These are phyloP conservation scores for Drosophila prostipennis DNA, from an alignment of 2,888 invertebrate genomes.

Conservation along the genomic window DNA sequence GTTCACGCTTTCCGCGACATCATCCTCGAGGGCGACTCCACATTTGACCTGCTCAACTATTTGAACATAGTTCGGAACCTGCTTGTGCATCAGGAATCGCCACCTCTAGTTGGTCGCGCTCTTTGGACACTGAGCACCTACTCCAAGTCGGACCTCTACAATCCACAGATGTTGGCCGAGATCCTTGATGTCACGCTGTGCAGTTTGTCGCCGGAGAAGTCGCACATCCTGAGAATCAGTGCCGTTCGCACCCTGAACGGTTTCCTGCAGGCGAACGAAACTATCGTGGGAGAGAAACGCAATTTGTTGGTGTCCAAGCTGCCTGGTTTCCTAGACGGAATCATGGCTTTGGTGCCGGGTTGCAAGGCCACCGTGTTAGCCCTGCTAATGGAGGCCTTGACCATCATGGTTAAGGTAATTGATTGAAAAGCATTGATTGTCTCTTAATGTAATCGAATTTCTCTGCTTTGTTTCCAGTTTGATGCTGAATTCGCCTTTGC, in stretches of 20 bases:
- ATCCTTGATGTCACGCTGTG: constrained; percentile 81
- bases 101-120: constrained; percentile 82
- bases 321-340: constrained; percentile 85
- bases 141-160: constrained; percentile 82
- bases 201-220: constrained; percentile 81
- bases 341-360: constrained; percentile 84
- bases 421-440: neutral
- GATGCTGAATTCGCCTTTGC: constrained; percentile 88
- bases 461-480: constrained; percentile 82
- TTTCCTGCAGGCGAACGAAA: constrained; percentile 85
- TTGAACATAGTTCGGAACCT: constrained; percentile 82
- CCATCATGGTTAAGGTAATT: constrained; percentile 85
- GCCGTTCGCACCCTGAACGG: constrained; percentile 82
- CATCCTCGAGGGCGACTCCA: constrained; percentile 81
- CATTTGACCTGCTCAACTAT: constrained; percentile 83
- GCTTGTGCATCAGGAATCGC: constrained; percentile 80
- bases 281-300: constrained; percentile 83
- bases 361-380: constrained; percentile 85
- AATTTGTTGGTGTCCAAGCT: constrained; percentile 84
- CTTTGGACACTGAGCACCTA: constrained; percentile 83
- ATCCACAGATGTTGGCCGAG: constrained; percentile 82
- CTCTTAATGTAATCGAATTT: neutral
- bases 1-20: constrained; percentile 86
- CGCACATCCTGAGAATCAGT: constrained; percentile 81
- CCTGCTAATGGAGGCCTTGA: constrained; percentile 85